A percentile compares a stretch with the other conserved stretches of the same genome.
phyloP scores from a whole-genome alignment of 2,113 vertebrate genomes.

The Chloropsis hardwickii region DNA sequence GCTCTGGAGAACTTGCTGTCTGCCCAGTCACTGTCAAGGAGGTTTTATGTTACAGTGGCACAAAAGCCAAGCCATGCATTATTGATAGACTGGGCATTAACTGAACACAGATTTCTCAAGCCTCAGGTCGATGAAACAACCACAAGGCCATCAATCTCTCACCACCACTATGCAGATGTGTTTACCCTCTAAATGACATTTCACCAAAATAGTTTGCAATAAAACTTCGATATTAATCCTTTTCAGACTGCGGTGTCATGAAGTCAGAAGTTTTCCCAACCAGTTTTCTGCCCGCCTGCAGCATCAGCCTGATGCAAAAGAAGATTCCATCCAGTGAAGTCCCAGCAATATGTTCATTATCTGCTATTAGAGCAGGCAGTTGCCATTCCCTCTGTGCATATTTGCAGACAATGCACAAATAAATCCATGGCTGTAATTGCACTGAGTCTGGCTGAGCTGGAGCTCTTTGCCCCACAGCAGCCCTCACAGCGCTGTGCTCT shows the following conservation, averaged over 20 bases:
- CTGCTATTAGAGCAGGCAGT: not conserved
- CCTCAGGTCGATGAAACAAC: not conserved
- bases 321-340: not conserved
- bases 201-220: not conserved
- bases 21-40: not conserved
- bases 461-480: not conserved
- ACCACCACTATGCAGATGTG: not conserved
- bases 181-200: not conserved
- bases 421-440: not conserved
- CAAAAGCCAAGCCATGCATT: not conserved
- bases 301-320: not conserved
- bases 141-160: not conserved
- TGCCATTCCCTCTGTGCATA: not conserved
- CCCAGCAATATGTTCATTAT: not conserved
- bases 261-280: not conserved
- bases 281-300: not conserved
- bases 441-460: not conserved
- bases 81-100: not conserved
- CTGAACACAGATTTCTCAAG: not conserved
- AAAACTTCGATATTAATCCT: not conserved
- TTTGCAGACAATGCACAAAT: not conserved
- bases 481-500: not conserved
- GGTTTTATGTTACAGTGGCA: not conserved
- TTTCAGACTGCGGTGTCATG: rapidly evolving
- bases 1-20: not conserved